A percentile compares a stretch with the other conserved stretches of the same genome.
These are phyloP conservation scores for Daboia siamensis DNA, from an alignment of 2,113 vertebrate genomes.

Conservation along the genomic window DNA sequence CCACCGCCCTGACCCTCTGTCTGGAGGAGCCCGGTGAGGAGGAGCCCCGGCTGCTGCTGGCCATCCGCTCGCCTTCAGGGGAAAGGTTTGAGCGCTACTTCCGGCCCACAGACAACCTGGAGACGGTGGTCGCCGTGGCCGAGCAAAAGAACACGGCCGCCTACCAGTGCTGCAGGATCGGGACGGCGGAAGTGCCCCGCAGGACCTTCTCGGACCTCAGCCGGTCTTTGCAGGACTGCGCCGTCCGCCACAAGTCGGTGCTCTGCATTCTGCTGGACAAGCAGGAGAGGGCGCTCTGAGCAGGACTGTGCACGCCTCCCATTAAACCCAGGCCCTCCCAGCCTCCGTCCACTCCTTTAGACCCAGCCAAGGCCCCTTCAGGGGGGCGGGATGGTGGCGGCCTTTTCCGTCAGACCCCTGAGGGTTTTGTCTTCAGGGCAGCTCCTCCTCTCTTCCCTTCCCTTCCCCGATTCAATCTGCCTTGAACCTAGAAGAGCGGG, in stretches of 20 bases:
- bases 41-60: constrained; percentile 73
- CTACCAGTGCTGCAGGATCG: constrained; percentile 71
- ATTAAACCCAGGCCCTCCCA: neutral
- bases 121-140: constrained; percentile 65
- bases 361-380: neutral
- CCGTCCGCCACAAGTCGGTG: constrained; percentile 80
- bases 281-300: constrained; percentile 9
- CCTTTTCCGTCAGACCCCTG: no score
- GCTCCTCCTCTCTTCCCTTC: neutral
- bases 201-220: constrained; percentile 79
- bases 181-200: constrained; percentile 83
- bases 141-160: constrained; percentile 64
- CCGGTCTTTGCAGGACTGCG: constrained; percentile 77
- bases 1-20: rapidly evolving
- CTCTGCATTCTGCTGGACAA: constrained; percentile 75
- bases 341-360: neutral
- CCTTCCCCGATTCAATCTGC: neutral
- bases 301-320: rapidly evolving
- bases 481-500: neutral
- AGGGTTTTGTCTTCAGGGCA: neutral
- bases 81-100: constrained; percentile 81
- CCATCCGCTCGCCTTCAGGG: constrained; percentile 79
- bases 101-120: constrained; percentile 74
- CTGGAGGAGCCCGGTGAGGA: constrained; percentile 36
- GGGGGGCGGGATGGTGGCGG: neutral